Evolutionary conservation across 2,797 vertebrate genomes (phyloP).

Genomic region (Pantherophis vulpinus): DNA sequence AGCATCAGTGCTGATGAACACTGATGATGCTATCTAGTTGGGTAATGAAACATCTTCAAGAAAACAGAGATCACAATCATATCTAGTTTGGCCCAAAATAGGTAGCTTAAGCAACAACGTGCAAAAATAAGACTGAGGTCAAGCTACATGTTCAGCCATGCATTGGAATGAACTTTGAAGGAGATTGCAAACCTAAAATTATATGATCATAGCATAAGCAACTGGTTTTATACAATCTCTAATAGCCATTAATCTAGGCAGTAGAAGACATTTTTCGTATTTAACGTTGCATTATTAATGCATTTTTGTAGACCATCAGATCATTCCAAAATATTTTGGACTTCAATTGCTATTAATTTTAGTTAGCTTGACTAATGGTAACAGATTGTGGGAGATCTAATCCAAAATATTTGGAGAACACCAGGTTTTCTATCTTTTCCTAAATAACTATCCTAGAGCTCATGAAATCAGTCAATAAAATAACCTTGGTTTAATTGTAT

Average conservation of each 20-base stretch:
- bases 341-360: background rate
- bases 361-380: background rate
- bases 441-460: background rate
- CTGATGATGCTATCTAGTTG: background rate
- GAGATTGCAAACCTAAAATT: background rate
- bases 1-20: background rate
- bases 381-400: background rate
- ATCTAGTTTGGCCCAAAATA: background rate
- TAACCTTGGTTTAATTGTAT: background rate
- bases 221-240: background rate
- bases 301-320: background rate
- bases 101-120: background rate
- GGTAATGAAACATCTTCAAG: background rate
- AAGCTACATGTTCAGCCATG: background rate
- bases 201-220: background rate
- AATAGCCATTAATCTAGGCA: background rate
- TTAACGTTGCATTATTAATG: background rate
- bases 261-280: background rate
- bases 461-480: background rate
- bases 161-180: background rate
- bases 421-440: background rate
- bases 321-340: background rate
- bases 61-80: background rate
- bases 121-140: background rate
- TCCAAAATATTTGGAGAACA: background rate